Evolutionary conservation across 2,888 invertebrate genomes (phyloP).

Genomic region (Aspidiotus rigidus): DNA sequence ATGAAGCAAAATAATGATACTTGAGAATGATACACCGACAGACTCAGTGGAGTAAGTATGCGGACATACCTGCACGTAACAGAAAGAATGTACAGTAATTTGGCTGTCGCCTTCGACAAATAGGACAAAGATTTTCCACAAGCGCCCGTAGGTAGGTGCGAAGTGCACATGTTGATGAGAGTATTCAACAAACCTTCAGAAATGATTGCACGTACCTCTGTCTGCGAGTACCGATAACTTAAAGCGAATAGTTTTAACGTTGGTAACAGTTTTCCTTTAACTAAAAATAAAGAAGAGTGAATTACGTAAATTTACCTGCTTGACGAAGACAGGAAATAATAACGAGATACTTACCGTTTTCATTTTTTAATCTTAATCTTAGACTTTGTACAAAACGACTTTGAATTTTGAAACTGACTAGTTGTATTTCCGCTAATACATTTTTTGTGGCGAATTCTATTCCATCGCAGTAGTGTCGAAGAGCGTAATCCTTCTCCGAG

Average conservation of each 20-base stretch:
- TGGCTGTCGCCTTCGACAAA: constrained; percentile 22
- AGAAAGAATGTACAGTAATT: constrained; percentile 19
- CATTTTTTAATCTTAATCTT: constrained; percentile 5
- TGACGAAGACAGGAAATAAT: background rate
- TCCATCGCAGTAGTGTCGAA: constrained; percentile 16
- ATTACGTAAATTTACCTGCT: background rate
- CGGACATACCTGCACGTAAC: constrained; percentile 25
- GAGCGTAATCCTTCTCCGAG: constrained; percentile 12
- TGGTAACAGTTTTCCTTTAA: constrained; percentile 18
- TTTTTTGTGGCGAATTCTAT: constrained; percentile 27
- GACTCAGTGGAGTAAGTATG: background rate
- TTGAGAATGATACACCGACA: background rate
- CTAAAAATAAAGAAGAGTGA: background rate
- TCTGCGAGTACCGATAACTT: constrained; percentile 18
- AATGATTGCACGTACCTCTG: constrained; percentile 17
- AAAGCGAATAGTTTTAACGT: constrained; percentile 23
- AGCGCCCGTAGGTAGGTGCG: background rate
- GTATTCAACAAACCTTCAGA: constrained; percentile 16
- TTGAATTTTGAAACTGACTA: constrained; percentile 19
- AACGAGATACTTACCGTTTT: constrained; percentile 9
- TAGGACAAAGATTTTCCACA: constrained; percentile 16
- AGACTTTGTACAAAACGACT: constrained; percentile 15
- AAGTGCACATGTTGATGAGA: constrained; percentile 22
- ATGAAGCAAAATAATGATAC: background rate
- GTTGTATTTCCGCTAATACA: constrained; percentile 20